A percentile compares a stretch with the other conserved stretches of the same genome.
Conservation (phyloP, 2,888 invertebrate species). For the Cecidostiba fungosa region DNA sequence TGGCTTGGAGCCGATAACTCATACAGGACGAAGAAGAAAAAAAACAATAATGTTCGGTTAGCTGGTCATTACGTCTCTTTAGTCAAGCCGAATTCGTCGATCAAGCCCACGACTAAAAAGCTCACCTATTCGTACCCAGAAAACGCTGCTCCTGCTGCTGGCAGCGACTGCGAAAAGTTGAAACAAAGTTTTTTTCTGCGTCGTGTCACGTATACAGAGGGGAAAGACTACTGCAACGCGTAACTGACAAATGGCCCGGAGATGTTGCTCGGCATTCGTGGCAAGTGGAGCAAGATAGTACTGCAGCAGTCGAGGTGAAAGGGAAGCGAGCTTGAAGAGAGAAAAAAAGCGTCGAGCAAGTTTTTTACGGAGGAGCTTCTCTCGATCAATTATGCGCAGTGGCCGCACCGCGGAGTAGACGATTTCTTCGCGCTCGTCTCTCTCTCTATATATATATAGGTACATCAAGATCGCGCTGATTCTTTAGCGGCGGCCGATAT, state of each 20-base stretch:
- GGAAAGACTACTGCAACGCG: neutral
- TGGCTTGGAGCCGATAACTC: no score
- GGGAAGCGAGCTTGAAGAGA: neutral
- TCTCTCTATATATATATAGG: neutral
- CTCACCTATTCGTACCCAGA: neutral
- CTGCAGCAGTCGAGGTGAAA: neutral
- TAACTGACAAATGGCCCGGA: constrained; percentile 11
- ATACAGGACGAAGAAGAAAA: no score
- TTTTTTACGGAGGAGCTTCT: neutral
- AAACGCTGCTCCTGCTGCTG: neutral
- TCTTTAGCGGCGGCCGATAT: neutral
- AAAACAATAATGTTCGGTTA: no score
- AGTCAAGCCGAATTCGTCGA: neutral
- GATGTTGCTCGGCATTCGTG: neutral
- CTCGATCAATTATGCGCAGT: constrained; percentile 4
- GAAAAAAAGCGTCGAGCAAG: neutral
- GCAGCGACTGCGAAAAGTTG: constrained; percentile 12
- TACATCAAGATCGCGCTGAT: neutral
- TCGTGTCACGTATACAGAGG: neutral
- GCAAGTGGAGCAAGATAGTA: neutral
- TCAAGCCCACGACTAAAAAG: neutral
- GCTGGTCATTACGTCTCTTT: constrained; percentile 4
- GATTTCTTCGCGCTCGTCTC: neutral
- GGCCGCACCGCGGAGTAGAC: neutral
- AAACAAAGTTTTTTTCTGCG: neutral